A percentile compares a stretch with the other conserved stretches of the same genome.
These are phyloP conservation scores for Mionectes olivaceus DNA, from an alignment of 2,797 vertebrate genomes.

Conservation along the genomic window DNA sequence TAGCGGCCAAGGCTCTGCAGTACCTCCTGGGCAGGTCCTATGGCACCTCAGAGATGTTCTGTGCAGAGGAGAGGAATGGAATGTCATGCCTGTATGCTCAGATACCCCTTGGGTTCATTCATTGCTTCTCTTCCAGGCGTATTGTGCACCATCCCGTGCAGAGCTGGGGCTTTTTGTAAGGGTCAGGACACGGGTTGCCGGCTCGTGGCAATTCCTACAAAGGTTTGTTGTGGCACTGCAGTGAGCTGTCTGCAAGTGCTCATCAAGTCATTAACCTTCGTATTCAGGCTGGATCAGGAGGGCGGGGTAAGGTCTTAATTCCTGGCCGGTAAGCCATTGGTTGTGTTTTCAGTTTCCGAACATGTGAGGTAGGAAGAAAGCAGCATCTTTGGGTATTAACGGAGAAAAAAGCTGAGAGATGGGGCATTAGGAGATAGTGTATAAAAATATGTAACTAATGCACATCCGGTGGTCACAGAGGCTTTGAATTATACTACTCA, in stretches of 20 bases:
- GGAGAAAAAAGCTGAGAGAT: neutral
- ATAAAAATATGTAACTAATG: neutral
- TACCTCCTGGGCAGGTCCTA: neutral
- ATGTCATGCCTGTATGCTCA: rapidly evolving
- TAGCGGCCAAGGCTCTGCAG: rapidly evolving
- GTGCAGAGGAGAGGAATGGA: neutral
- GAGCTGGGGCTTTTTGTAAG: neutral
- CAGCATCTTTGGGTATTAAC: neutral
- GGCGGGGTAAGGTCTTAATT: neutral
- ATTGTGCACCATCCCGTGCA: rapidly evolving
- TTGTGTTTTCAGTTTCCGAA: neutral
- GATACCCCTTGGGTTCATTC: neutral
- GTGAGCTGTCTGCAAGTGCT: neutral
- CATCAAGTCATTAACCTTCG: neutral
- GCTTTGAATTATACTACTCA: neutral
- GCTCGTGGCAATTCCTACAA: neutral
- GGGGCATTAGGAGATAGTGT: neutral
- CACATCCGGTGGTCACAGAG: neutral
- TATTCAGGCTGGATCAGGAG: neutral
- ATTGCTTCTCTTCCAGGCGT: neutral
- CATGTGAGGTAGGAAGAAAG: neutral
- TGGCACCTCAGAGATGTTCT: rapidly evolving
- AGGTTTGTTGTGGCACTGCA: neutral
- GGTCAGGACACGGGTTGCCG: neutral
- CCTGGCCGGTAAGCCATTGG: neutral